Evolutionary conservation across 2,888 invertebrate species (phyloP), one percentile per base, ranked within the genome.

Genomic region (Phasia obesa): DNA sequence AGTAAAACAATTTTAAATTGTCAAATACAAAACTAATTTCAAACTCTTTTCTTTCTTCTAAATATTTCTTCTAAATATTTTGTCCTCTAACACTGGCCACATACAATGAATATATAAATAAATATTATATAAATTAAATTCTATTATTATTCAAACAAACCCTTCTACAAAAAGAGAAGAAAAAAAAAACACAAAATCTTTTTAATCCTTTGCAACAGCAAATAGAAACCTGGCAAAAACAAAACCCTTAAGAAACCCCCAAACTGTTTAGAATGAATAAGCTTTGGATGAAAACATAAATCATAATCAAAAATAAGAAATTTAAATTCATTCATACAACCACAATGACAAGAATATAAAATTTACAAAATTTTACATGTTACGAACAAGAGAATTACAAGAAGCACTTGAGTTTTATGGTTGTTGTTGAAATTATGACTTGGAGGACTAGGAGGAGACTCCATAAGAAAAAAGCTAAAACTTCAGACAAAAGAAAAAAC

Each of bases 331-430:
- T 77, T 65, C 38, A 27, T 65, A 67, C 19, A 67, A 62, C 35
- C 59, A 31, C 62, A 75, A 78, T 74, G 74, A 73, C 67, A 74
- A 78, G 70, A 79, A 79, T 79, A 74, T 25, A 80, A 80, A 69
- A 67, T 74, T 73, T 67, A 74, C 73, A 73, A 80, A 80, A 67
- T 67, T 60, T 60, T 13, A 74, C 78, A 74, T 67, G 71, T 73
- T 60, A 23, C 25, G 49, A 67, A 73, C 73, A 80, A 59, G 25
- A 55, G 67, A 27, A 80, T 60, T 62, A 80, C 79, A 80, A 74
- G 60, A 53, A 73, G 6, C 60, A 74, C 79, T 80, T 80, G 21
- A 80, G 27, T 74, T 80, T 74, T 74, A 73, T 80, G 73, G 53
- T 62, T 70, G 27, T 77, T 80, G 60, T 74, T 69, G n/a, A 35